These are phyloP conservation scores for Theonella swinhoei DNA, from an alignment of 37 sponge, comb jelly and placozoan genomes.

Conservation along the genomic window DNA sequence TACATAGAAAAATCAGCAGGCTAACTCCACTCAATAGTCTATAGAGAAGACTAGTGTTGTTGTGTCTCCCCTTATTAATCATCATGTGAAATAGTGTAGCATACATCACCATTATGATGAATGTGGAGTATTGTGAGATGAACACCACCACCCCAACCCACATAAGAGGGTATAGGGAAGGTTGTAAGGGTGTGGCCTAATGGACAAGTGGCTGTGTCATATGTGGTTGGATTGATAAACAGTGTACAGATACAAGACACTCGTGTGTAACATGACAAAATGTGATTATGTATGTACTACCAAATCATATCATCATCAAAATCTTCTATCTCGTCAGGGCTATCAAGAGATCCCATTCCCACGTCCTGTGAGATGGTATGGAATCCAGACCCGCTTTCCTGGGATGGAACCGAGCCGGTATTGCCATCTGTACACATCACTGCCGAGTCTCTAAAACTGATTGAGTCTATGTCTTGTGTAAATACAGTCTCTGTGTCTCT, in stretches of 20 bases:
- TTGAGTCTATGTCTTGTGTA: background rate
- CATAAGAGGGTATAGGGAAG: too few relatives aligned
- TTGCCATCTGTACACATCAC: background rate
- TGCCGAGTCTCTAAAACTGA: background rate
- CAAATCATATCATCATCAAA: slow-evolving; percentile 53
- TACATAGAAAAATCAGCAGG: too few relatives aligned
- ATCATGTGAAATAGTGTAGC: too few relatives aligned
- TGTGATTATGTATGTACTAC: background rate
- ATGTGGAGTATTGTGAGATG: too few relatives aligned
- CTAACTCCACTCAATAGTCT: too few relatives aligned
- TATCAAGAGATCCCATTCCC: background rate
- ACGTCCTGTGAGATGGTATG: slow-evolving; percentile 28
- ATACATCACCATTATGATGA: too few relatives aligned
- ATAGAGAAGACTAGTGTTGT: too few relatives aligned
- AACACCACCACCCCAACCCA: too few relatives aligned
- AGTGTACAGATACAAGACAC: background rate
- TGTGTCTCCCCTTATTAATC: too few relatives aligned
- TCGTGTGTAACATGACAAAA: background rate
- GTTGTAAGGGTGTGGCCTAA: too few relatives aligned
- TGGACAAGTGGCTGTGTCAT: too few relatives aligned
- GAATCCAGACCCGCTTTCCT: background rate
- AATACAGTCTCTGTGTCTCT: slow-evolving; percentile 6
- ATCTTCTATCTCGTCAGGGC: slow-evolving; percentile 48
- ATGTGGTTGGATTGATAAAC: too few relatives aligned
- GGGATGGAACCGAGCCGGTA: background rate